Conservation (phyloP, 2,888 invertebrate genomes). For the Dicranocentrus wangi region DNA sequence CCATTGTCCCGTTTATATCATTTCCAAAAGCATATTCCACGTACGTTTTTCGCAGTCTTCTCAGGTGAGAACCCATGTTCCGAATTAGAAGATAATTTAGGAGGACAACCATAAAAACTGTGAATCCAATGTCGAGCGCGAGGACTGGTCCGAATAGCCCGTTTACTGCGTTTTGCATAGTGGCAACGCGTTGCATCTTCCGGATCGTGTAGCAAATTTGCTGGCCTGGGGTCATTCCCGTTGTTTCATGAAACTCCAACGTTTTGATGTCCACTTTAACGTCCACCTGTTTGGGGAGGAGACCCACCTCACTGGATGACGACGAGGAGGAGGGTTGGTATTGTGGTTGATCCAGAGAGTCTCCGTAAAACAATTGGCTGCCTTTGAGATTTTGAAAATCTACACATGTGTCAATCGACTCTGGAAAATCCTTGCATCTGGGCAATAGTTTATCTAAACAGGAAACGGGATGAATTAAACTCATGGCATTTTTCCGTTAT, state of each 20-base stretch:
- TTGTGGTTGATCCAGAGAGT: background rate
- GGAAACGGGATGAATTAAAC: too few relatives aligned
- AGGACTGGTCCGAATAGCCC: conserved; percentile 41
- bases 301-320: background rate
- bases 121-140: conserved; percentile 41
- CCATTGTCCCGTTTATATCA: background rate
- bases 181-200: conserved; percentile 35
- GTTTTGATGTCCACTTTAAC: background rate
- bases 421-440: too few relatives aligned
- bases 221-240: conserved; percentile 36
- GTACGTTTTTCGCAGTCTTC: background rate
- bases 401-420: too few relatives aligned
- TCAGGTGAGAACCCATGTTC: background rate
- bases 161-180: conserved; percentile 47
- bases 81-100: conserved; percentile 47
- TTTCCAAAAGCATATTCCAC: background rate
- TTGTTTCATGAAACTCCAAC: background rate
- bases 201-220: conserved; percentile 42
- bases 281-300: background rate
- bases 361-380: background rate
- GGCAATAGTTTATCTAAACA: too few relatives aligned
- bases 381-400: too few relatives aligned
- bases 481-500: too few relatives aligned
- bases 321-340: background rate
- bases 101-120: conserved; percentile 49